A percentile compares a stretch with the other conserved stretches of the same genome.
These are phyloP conservation scores for Iguana delicatissima DNA, from an alignment of 2,797 vertebrate genomes.

Conservation along the genomic window DNA sequence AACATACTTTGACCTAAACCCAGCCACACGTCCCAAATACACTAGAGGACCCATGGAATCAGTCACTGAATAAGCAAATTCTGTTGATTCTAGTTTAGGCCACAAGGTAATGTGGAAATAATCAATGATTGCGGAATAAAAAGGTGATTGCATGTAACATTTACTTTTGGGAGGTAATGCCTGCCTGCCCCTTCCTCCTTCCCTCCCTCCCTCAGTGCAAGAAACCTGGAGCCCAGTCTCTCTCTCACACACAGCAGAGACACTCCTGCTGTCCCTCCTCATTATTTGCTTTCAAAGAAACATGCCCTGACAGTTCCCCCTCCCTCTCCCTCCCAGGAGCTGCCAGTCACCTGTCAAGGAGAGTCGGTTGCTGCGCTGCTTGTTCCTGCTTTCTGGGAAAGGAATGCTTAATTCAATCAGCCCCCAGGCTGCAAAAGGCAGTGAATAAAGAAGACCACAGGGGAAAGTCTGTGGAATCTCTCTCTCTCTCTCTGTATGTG, in stretches of 20 bases:
- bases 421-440: not conserved
- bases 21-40: too few relatives aligned
- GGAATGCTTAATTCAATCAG: not conserved
- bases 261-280: not conserved
- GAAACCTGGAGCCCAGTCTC: not conserved
- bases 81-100: too few relatives aligned
- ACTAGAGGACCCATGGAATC: too few relatives aligned
- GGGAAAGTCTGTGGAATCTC: not conserved
- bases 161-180: not conserved
- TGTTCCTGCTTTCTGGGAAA: constrained; percentile 3
- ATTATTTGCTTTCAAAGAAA: constrained; percentile 15
- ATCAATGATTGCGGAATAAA: too few relatives aligned
- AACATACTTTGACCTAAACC: too few relatives aligned
- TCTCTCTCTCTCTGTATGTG: not conserved
- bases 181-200: not conserved
- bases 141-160: not conserved
- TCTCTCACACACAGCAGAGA: not conserved
- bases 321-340: constrained; percentile 3
- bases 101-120: too few relatives aligned
- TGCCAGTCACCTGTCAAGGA: constrained; percentile 30
- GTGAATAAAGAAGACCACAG: not conserved
- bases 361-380: rapidly evolving
- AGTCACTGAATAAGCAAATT: too few relatives aligned
- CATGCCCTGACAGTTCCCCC: not conserved
- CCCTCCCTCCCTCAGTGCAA: not conserved